These are phyloP conservation scores for Lasaia peninsularis DNA, from an alignment of 1,140 invertebrate species.

Conservation along the genomic window DNA sequence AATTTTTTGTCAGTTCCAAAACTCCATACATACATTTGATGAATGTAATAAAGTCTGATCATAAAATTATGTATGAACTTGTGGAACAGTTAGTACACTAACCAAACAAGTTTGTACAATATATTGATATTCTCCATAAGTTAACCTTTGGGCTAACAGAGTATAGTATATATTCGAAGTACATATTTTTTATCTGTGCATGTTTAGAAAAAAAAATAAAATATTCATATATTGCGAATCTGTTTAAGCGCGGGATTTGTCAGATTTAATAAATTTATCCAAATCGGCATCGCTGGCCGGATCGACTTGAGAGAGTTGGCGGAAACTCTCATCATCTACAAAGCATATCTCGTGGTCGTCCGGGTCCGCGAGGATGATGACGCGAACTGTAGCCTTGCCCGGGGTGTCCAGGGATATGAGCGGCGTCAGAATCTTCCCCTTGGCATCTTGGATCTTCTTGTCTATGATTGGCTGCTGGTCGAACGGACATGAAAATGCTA, in stretches of 20 bases:
- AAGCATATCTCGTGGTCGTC: conserved; percentile 99
- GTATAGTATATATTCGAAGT: no score
- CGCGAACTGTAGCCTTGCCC: conserved; percentile 96
- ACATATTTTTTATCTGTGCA: no score
- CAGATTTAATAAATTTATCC: conserved; percentile 87
- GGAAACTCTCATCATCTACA: conserved; percentile 96
- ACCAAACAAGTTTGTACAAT: no score
- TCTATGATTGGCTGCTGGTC: conserved; percentile 86
- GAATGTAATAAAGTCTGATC: no score
- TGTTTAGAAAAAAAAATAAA: no score
- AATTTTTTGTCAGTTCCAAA: no score
- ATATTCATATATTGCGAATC: no score
- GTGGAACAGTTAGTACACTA: no score
- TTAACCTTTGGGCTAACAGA: no score
- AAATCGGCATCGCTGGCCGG: conserved; percentile 88
- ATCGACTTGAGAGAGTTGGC: conserved; percentile 92
- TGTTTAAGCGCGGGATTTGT: conserved; percentile 74
- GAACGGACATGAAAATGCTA: conserved; percentile 93
- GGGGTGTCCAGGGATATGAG: conserved; percentile 95
- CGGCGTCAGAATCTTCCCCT: conserved; percentile 90
- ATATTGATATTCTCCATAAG: no score
- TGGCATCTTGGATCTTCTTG: conserved; percentile 83
- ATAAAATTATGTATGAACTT: no score
- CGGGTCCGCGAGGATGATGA: conserved; percentile 97
- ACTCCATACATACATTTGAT: no score